phyloP scores from a whole-genome alignment of 2,888 invertebrate species.

The Epinotia brunnichana region DNA sequence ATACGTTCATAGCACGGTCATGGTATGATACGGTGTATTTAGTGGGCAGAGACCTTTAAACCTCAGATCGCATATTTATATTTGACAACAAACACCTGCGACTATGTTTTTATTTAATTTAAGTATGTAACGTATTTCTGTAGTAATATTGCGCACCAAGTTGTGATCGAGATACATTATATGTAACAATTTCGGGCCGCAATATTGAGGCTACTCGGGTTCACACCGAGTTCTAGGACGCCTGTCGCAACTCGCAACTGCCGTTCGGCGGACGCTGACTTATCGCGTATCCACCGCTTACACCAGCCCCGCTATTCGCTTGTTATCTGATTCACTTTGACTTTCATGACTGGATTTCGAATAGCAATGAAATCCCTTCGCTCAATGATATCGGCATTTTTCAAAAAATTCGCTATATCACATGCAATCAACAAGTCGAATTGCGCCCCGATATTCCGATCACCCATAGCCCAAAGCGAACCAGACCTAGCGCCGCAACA shows the following conservation, averaged over 20 bases:
- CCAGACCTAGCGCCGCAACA: background rate
- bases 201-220: conserved; percentile 76
- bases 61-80: too few species aligned
- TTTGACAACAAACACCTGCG: too few species aligned
- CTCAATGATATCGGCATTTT: background rate
- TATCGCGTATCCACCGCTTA: conserved; percentile 33
- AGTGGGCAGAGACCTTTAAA: too few species aligned
- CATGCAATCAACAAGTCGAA: too few species aligned
- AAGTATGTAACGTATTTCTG: conserved; percentile 18
- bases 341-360: background rate
- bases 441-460: background rate
- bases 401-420: background rate
- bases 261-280: conserved; percentile 22
- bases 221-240: conserved; percentile 78
- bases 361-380: background rate
- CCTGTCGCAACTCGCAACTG: conserved; percentile 76
- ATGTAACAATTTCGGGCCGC: conserved; percentile 58
- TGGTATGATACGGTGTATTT: too few species aligned
- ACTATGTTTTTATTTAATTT: background rate
- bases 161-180: conserved; percentile 51
- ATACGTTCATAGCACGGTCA: too few species aligned
- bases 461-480: conserved; percentile 5
- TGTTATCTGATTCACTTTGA: background rate
- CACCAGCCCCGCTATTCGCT: conserved; percentile 12
- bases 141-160: conserved; percentile 50